Evolutionary conservation across 92 coral and sea anemone genomes (phyloP), one percentile per base, ranked within the genome.

Genomic region (Porites evermanni): DNA sequence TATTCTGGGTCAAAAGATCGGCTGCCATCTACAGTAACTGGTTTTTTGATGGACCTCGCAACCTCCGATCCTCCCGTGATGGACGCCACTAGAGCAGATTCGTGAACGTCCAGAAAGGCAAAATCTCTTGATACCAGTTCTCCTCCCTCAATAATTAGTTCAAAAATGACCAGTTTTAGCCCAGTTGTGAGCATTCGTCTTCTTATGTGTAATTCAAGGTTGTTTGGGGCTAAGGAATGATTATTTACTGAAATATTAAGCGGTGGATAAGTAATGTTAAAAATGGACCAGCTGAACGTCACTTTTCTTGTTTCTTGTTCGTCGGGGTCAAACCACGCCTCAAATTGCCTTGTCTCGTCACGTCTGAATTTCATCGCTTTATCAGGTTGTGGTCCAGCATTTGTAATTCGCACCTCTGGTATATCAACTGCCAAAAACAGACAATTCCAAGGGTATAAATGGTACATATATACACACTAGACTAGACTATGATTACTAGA

Each of bases 61-160:
- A 79, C 61, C 50, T 4, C 74, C 1, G 83, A 64, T 66, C 83
- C 83, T 47, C 83, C 83, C 10, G 73, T 73, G 64, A 79, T 64
- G 26, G 60, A 18, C 59, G 72, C 74, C n/a, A 79, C 83, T 0
- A 79, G 83, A 7, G 73, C 73, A 11, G 83, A 65, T 7, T 64
- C 38, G 5, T 65, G 20, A 8, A 79, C 50, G 32, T n/a, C 10
- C 60, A 79, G 59, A 1, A 79, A 79, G 7, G 60, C 73, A 65
- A 79, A 65, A 61, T 79, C 83, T 14, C 73, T 19, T 7, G 73
- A 47, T n/a, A 51, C 61, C 83, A 79, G 6, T 11, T 29, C 12
- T 8, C 18, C 29, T 5, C 61, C 72, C 1, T 38, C 44, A 10
- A 47, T 50, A 32, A 24, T 70, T 24, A 79, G 47, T 73, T 79